These are phyloP conservation scores for Phania funesta DNA, from an alignment of 2,888 invertebrate species.

Conservation along the genomic window DNA sequence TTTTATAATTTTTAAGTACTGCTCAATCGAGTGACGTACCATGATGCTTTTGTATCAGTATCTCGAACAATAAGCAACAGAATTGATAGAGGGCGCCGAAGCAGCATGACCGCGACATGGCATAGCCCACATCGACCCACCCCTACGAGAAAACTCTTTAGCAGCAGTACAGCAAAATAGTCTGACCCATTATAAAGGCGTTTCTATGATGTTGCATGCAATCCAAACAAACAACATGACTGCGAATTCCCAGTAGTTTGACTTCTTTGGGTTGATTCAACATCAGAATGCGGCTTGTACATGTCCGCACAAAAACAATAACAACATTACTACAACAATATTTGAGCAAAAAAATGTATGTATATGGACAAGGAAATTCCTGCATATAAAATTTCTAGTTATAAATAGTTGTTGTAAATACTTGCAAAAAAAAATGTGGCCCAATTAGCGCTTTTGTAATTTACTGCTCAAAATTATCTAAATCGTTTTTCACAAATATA, in stretches of 20 bases:
- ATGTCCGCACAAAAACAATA: conserved; percentile 4
- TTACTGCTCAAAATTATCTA: too few species aligned
- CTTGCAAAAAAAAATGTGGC: background rate
- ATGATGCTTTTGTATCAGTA: too few species aligned
- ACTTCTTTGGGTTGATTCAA: conserved; percentile 45
- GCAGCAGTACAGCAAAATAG: background rate
- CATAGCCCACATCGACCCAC: too few species aligned
- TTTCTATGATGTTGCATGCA: conserved; percentile 53
- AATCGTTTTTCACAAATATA: too few species aligned
- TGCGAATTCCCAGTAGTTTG: conserved; percentile 41
- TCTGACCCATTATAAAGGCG: conserved; percentile 43
- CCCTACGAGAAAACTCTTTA: too few species aligned
- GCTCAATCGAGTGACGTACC: too few species aligned
- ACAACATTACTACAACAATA: conserved; percentile 5
- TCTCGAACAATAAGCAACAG: too few species aligned
- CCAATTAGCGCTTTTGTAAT: conserved; percentile 16
- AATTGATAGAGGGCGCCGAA: too few species aligned
- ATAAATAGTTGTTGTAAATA: conserved; percentile 11
- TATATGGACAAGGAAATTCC: conserved; percentile 44
- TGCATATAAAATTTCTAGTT: conserved; percentile 47
- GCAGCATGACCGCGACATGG: too few species aligned
- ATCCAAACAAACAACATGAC: conserved; percentile 20
- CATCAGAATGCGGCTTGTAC: conserved; percentile 54
- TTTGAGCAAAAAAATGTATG: background rate
- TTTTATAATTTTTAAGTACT: too few species aligned